Evolutionary conservation across 2,888 invertebrate genomes (phyloP).

Genomic region (Drosophila diplacantha): DNA sequence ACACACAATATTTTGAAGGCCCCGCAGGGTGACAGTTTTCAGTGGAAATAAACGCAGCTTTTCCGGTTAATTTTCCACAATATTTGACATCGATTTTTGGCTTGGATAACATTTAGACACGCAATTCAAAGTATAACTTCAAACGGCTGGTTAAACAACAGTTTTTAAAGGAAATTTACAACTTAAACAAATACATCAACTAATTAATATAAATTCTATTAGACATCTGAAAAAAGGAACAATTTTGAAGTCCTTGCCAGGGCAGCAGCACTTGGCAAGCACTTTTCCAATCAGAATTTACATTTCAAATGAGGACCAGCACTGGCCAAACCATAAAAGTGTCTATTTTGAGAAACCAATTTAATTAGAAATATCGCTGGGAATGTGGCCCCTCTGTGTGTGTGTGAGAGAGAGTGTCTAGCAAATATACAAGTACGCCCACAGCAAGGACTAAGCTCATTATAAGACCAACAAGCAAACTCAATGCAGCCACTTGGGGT

Average conservation of each 20-base stretch:
- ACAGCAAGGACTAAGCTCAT: constrained; percentile 26
- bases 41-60: constrained; percentile 1
- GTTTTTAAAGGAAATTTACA: neutral
- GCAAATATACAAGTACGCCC: constrained; percentile 5
- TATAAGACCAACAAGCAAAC: constrained; percentile 25
- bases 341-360: constrained; percentile 32
- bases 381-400: neutral
- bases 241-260: neutral
- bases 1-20: neutral
- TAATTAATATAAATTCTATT: neutral
- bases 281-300: neutral
- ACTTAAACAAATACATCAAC: neutral
- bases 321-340: constrained; percentile 3
- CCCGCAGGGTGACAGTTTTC: constrained; percentile 9
- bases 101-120: neutral
- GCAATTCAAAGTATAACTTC: neutral
- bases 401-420: neutral
- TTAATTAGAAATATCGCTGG: constrained; percentile 32
- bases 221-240: neutral
- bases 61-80: constrained; percentile 10
- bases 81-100: neutral
- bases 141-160: too few relatives aligned
- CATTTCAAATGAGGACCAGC: constrained; percentile 13
- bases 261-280: neutral
- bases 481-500: constrained; percentile 19